These are phyloP conservation scores for Notechis scutatus DNA, from an alignment of 2,113 vertebrate species.

Conservation along the genomic window DNA sequence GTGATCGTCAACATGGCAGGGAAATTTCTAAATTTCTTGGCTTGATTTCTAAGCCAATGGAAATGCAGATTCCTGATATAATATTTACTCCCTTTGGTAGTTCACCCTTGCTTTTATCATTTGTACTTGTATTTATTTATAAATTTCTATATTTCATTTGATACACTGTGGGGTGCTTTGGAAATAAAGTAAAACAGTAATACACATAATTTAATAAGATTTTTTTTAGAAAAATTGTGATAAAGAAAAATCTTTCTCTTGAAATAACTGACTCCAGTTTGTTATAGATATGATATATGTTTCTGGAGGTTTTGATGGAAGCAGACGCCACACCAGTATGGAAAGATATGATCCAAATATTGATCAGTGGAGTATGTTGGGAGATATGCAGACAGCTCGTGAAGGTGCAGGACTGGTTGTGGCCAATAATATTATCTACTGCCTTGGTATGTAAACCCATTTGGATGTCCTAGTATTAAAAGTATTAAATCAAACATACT, in stretches of 20 bases:
- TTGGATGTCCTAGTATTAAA: neutral
- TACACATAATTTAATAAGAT: neutral
- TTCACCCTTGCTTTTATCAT: neutral
- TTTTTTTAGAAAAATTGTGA: neutral
- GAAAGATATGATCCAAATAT: conserved; percentile 98
- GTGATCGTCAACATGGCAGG: neutral
- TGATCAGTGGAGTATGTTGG: conserved; percentile 99
- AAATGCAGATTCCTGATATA: neutral
- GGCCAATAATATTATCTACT: conserved; percentile 94
- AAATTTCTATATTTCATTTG: neutral
- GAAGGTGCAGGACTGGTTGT: conserved; percentile 96
- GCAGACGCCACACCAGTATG: conserved; percentile 97
- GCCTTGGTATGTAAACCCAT: conserved; percentile 78
- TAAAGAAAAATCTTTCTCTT: fast-evolving
- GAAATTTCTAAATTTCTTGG: neutral
- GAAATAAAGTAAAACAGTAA: neutral
- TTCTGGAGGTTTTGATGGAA: conserved; percentile 94
- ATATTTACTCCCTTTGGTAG: neutral
- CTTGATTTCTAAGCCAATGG: neutral
- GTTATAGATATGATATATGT: conserved; percentile 96
- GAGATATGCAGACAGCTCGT: conserved; percentile 97
- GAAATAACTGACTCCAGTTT: neutral
- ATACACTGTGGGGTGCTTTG: neutral
- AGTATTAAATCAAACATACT: fast-evolving
- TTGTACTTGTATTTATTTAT: neutral